Base-by-base conservation (phyloP, 2,888 invertebrate species). In the Agrilus cyanescens region DNA sequence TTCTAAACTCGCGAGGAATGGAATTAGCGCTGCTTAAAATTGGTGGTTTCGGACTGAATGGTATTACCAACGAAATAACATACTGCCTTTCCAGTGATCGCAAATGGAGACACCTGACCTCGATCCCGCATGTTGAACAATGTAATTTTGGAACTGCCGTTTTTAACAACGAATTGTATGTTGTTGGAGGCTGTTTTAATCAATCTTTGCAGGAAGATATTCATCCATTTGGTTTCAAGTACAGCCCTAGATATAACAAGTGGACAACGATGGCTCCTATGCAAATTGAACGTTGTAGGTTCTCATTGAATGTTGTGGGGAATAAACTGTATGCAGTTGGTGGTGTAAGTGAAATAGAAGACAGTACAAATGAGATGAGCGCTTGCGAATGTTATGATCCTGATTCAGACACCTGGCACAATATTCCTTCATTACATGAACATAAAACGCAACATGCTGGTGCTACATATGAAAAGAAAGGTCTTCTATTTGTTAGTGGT, bases 151-250 rank as follows among this genome's bases (percentile, higher is more conserved):
- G 82, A 2, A 75, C 78, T 6, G 75, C 78, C 6, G 80, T 82
- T 1, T 63, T 79, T 8, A 73, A 78, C 47, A 83, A 83, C 56
- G 74, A 78, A 53, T 65, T 83, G 12, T 83, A 76, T 55, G 74
- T 82, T 4, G 74, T 82, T 12, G 83, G 82, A 12, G 83, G 82
- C 1, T 81, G 82, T 51, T 82, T 80, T 55, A 80, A 82, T 61
- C 78, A 79, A 38, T 73, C 72, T 25, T 61, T 80, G 40, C 71
- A 76, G 61, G 82, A 83, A 63, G 76, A 80, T 52, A 76, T 81
- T 41, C 82, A 82, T 65, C 80, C 81, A 0, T 82, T 80, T 59
- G 82, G 82, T 0, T 82, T 82, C 58, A 72, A 76, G 45, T 67
- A 62, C 46, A 62, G 59, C 47, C 79, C 82, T 0, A 63, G 73